Evolutionary conservation across 2,888 invertebrate species (phyloP).

Genomic region (Metopia argyrocephala): DNA sequence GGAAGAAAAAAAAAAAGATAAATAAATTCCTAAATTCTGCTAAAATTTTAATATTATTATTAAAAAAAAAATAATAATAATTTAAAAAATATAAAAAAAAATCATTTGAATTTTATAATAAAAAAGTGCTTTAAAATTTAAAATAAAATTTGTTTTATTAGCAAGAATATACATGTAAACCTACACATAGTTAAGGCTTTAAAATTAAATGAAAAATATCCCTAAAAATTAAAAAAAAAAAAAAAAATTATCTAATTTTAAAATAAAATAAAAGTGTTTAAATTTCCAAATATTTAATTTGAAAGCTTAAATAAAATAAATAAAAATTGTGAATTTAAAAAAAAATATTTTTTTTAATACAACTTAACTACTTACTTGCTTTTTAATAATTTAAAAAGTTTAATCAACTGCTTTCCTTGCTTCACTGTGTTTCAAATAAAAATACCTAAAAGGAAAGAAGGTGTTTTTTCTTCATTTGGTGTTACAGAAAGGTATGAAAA

Average conservation of each 20-base stretch:
- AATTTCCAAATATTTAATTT: not conserved
- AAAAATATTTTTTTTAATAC: not conserved
- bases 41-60: too few species aligned
- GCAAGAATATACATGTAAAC: slow-evolving; percentile 16
- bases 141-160: too few species aligned
- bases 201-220: slow-evolving; percentile 20
- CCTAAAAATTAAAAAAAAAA: not conserved
- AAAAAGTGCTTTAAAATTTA: slow-evolving; percentile 48
- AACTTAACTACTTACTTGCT: not conserved
- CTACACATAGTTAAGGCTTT: slow-evolving; percentile 1
- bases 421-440: not conserved
- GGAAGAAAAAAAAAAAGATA: not conserved
- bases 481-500: not conserved
- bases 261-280: too few species aligned
- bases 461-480: not conserved
- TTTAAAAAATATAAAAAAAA: slow-evolving; percentile 1
- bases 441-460: not conserved
- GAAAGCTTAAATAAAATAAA: not conserved
- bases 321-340: not conserved
- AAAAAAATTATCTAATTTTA: not conserved
- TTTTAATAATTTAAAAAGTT: not conserved
- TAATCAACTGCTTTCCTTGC: not conserved
- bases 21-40: too few species aligned
- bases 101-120: not conserved
- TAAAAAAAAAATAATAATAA: not conserved